Conservation (phyloP, 1,140 invertebrate genomes). For the Cydia pomonella region DNA sequence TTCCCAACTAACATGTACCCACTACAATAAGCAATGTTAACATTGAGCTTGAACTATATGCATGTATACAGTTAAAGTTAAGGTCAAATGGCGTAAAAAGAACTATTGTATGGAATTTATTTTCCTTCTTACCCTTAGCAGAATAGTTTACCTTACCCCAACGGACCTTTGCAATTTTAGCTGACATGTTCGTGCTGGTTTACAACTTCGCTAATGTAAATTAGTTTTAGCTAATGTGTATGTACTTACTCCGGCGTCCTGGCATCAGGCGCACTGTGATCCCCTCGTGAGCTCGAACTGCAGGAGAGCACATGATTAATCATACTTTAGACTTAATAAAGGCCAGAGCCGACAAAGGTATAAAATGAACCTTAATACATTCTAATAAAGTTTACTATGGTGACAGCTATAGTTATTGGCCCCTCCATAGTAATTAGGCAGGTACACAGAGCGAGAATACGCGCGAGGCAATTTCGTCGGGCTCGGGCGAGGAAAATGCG, state of each 20-base stretch:
- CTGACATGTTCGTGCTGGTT: background rate
- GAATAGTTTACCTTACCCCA: background rate
- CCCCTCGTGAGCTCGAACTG: constrained; percentile 76
- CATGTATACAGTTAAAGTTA: background rate
- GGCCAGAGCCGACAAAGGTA: too few species aligned
- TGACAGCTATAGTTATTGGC: too few species aligned
- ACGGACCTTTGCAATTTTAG: background rate
- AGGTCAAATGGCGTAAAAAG: background rate
- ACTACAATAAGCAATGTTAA: background rate
- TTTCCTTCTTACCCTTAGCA: background rate
- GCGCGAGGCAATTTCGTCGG: too few species aligned
- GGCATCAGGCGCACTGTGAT: constrained; percentile 78
- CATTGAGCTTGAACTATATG: background rate
- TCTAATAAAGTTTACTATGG: too few species aligned
- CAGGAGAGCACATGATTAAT: constrained; percentile 46
- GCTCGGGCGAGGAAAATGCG: too few species aligned
- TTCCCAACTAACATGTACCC: background rate
- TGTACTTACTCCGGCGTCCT: constrained; percentile 77
- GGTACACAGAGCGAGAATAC: too few species aligned
- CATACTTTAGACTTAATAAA: background rate
- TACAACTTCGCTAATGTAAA: constrained; percentile 39
- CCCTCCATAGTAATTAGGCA: too few species aligned
- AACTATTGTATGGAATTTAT: too few species aligned
- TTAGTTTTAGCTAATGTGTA: constrained; percentile 45
- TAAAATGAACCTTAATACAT: too few species aligned